Base-by-base conservation (phyloP, 2,797 vertebrate genomes). In the Dallia pectoralis region DNA sequence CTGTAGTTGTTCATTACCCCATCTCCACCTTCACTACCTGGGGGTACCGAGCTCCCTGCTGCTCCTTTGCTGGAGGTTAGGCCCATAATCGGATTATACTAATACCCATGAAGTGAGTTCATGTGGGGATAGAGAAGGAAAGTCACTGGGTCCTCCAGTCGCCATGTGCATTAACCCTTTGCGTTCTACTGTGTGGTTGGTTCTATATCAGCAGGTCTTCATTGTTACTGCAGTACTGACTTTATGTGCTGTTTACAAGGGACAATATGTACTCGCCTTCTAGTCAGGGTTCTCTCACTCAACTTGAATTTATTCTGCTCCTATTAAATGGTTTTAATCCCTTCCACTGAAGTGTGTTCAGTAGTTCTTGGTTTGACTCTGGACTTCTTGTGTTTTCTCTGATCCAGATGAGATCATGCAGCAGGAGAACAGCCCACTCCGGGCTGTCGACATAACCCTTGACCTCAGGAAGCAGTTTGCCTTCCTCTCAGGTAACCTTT, bases 371-470 rank as follows among this genome's bases (percentile, higher is more conserved):
- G 33, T 30, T 71, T 71, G 69, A 71, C 69, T 40, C 6, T 79
- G 6, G 11, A 27, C 15, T 12, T 4, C 11, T 22, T 65, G 22
- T 61, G 1, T 77, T 2, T n/a, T 71, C 12, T 85, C 67, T 78
- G 70, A 59, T 81, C 48, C 91, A 99, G 97, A 99, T 96, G 97
- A 99, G 88, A 97, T 98, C 94, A 98, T 99, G 97, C 96, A 97
- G 91, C 93, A 95, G 87, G 96, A 99, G 84, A 93, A 89, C 79
- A 92, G 93, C 81, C 95, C 95, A 0, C 92, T 97, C 82, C 92
- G 89, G 1, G 97, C 97, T 14, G 94, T 94, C 14, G 96, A 97
- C 91, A 98, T 99, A 91, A 91, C 93, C 36, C 92, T 95, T 51
- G 96, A 98, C 87, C 93, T 99, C 87, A 94, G 87, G 90, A 98